These are phyloP conservation scores for Xyrichtys novacula DNA, from an alignment of 2,797 vertebrate species.

Conservation along the genomic window DNA sequence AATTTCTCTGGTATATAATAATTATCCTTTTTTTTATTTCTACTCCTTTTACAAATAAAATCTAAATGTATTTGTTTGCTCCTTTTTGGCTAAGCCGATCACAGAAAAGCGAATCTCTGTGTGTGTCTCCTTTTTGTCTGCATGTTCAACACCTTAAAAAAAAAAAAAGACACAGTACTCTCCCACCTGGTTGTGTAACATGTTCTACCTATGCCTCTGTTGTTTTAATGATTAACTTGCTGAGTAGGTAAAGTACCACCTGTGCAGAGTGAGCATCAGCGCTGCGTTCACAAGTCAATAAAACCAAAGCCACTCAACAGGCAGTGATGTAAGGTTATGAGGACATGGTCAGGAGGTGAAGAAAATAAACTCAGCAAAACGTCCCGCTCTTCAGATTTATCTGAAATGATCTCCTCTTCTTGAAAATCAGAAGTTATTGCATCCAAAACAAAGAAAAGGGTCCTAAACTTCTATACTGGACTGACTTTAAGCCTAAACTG, in stretches of 20 bases:
- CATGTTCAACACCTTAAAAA: not conserved
- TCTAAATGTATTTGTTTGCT: too few species aligned
- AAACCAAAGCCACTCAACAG: not conserved
- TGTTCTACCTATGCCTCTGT: not conserved
- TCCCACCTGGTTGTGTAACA: not conserved
- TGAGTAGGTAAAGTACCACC: conserved; percentile 1
- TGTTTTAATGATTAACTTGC: conserved; percentile 26
- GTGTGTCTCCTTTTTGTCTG: not conserved
- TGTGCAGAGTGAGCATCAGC: not conserved
- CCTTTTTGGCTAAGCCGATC: too few species aligned
- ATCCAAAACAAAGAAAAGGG: not conserved
- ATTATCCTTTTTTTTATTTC: too few species aligned
- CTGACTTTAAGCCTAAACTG: not conserved
- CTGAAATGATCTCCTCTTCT: too few species aligned
- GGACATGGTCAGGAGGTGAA: not conserved
- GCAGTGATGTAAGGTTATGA: not conserved
- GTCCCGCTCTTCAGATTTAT: too few species aligned
- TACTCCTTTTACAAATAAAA: too few species aligned
- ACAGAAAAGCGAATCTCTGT: too few species aligned
- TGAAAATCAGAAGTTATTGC: not conserved
- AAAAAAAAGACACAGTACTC: not conserved
- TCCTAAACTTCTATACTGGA: not conserved
- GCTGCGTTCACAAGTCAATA: not conserved
- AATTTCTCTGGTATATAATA: too few species aligned
- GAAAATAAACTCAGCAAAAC: not conserved